Percentiles rank a stretch among this genome's conserved stretches.
phyloP scores from a whole-genome alignment of 2,113 vertebrate genomes.

The Agelaius phoeniceus region DNA sequence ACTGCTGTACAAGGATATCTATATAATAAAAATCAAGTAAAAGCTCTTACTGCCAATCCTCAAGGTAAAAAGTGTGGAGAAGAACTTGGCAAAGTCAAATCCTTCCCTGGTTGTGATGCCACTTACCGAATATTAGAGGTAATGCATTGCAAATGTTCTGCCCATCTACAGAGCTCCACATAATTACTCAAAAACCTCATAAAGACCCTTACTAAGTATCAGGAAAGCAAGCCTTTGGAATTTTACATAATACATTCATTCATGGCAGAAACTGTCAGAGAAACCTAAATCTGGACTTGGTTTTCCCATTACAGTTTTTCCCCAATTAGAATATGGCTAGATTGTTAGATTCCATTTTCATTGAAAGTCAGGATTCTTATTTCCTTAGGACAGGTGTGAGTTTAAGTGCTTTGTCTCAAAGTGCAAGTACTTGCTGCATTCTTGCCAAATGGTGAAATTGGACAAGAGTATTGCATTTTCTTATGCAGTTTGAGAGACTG shows the following conservation, averaged over 20 bases:
- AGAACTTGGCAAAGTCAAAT: neutral
- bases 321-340: neutral
- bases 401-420: neutral
- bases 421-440: neutral
- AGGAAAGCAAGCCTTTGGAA: neutral
- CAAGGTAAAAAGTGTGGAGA: neutral
- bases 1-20: neutral
- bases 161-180: neutral
- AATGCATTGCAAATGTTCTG: neutral
- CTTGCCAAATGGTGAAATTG: neutral
- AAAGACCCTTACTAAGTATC: neutral
- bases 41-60: neutral
- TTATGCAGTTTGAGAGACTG: neutral
- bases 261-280: neutral
- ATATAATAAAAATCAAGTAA: neutral
- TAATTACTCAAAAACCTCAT: neutral
- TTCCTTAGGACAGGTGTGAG: neutral
- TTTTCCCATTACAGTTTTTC: neutral
- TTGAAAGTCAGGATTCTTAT: neutral
- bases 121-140: constrained; percentile 91
- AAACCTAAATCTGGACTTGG: neutral
- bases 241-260: neutral
- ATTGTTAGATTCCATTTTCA: neutral
- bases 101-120: constrained; percentile 83
- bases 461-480: neutral